Evolutionary conservation across 2,113 vertebrate species (phyloP).

Genomic region (Nymphicus hollandicus): DNA sequence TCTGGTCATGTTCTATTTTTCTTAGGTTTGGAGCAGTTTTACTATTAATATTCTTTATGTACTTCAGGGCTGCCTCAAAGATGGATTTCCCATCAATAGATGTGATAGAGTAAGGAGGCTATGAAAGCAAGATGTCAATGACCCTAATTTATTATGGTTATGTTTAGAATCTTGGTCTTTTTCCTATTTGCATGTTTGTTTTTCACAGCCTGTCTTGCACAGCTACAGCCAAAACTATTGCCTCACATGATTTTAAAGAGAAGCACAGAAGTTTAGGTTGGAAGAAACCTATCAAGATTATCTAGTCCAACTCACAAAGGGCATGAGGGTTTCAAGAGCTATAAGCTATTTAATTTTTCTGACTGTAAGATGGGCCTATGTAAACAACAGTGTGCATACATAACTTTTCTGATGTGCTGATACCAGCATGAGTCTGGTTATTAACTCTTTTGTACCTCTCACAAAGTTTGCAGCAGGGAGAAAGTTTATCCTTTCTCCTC

Average conservation of each 20-base stretch:
- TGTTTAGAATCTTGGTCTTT: neutral
- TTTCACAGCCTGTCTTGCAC: neutral
- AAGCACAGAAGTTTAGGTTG: neutral
- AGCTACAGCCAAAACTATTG: neutral
- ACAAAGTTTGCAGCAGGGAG: neutral
- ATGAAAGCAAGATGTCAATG: neutral
- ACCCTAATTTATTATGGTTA: neutral
- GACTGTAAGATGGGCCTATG: neutral
- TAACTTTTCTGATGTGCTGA: neutral
- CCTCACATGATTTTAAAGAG: neutral
- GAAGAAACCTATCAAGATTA: neutral
- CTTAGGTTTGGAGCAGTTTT: neutral
- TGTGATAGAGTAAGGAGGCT: neutral
- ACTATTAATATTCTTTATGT: neutral
- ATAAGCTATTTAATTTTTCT: neutral
- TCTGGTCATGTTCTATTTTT: neutral
- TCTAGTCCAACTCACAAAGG: neutral
- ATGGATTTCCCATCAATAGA: accelerated
- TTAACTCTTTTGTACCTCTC: neutral
- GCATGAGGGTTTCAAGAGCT: neutral
- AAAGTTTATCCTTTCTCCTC: neutral
- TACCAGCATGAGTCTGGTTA: neutral
- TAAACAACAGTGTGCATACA: neutral
- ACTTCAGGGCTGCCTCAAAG: neutral
- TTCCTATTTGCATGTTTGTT: neutral